A percentile compares a stretch with the other conserved stretches of the same genome.
Conservation (phyloP, 2,797 vertebrate species). For the Gymnothorax javanicus region DNA sequence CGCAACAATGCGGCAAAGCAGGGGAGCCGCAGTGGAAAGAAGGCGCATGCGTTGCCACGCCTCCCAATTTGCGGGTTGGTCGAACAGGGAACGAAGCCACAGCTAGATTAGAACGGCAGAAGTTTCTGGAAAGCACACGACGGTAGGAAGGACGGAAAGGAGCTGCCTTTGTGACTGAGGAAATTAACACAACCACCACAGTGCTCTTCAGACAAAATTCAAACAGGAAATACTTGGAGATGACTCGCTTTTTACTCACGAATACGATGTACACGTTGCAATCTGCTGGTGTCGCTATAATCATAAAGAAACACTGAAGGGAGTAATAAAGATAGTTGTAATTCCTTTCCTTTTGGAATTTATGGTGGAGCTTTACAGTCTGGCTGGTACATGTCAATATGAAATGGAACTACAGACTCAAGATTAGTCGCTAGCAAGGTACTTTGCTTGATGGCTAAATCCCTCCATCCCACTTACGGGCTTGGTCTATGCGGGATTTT, state of each 20-base stretch:
- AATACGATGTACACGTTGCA: constrained; percentile 28
- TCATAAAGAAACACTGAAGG: constrained; percentile 19
- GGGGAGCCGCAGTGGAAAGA: constrained; percentile 49
- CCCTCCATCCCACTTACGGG: constrained; percentile 28
- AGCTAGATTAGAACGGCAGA: constrained; percentile 40
- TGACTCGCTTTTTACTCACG: constrained; percentile 32
- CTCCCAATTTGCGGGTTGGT: constrained; percentile 41
- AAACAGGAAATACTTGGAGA: constrained; percentile 37
- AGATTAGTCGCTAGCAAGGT: constrained; percentile 10
- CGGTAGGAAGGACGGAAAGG: constrained; percentile 29
- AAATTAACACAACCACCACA: constrained; percentile 19
- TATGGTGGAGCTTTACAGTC: constrained; percentile 35
- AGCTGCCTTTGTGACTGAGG: constrained; percentile 23
- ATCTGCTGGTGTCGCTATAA: constrained; percentile 23
- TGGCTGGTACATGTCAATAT: constrained; percentile 31
- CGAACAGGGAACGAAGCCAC: constrained; percentile 49
- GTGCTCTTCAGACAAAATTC: constrained; percentile 14
- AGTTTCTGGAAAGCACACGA: constrained; percentile 49
- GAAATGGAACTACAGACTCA: constrained; percentile 37
- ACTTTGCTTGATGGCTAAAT: constrained; percentile 26
- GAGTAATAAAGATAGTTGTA: constrained; percentile 29
- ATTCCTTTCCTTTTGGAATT: constrained; percentile 32
- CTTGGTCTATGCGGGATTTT: constrained; percentile 36
- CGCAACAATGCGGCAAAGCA: constrained; percentile 69
- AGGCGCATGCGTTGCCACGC: constrained; percentile 53